A percentile compares a stretch with the other conserved stretches of the same genome.
phyloP scores from a whole-genome alignment of 2,888 invertebrate genomes.

The Dolichopus griseipennis region DNA sequence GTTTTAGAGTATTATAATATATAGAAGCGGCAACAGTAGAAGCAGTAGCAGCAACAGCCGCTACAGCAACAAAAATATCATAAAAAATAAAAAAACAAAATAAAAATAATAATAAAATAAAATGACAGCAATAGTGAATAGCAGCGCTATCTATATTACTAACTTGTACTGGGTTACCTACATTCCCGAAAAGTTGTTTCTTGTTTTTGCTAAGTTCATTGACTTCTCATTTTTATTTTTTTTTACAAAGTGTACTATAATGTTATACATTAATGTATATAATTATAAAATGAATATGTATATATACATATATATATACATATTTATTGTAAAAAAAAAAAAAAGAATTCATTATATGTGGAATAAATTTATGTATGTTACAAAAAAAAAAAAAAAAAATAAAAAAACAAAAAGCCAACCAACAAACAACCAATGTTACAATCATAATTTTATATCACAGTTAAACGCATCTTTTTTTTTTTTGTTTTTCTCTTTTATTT shows the following conservation, averaged over 20 bases:
- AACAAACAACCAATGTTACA: no score
- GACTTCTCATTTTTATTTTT: conserved; percentile 11
- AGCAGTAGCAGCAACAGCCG: background rate
- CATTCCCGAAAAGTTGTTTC: conserved; percentile 26
- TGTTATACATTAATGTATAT: background rate
- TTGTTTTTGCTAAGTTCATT: conserved; percentile 19
- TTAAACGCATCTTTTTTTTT: background rate
- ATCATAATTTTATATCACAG: conserved; percentile 2
- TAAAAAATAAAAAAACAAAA: no score
- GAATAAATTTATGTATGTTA: background rate
- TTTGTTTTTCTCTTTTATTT: no score
- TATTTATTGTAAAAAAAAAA: background rate
- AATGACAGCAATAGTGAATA: background rate
- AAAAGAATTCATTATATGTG: background rate
- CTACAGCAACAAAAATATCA: background rate
- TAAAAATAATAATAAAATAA: background rate
- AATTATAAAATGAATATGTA: background rate
- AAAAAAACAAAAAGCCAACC: background rate
- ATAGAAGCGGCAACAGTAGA: background rate
- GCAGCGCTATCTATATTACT: background rate
- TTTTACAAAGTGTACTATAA: background rate
- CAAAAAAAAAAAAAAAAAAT: background rate
- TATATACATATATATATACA: background rate
- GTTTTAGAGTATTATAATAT: no score
- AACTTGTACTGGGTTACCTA: conserved; percentile 28